These are phyloP conservation scores for Dinomys branickii DNA, from an alignment of 2,113 vertebrate species.

Conservation along the genomic window DNA sequence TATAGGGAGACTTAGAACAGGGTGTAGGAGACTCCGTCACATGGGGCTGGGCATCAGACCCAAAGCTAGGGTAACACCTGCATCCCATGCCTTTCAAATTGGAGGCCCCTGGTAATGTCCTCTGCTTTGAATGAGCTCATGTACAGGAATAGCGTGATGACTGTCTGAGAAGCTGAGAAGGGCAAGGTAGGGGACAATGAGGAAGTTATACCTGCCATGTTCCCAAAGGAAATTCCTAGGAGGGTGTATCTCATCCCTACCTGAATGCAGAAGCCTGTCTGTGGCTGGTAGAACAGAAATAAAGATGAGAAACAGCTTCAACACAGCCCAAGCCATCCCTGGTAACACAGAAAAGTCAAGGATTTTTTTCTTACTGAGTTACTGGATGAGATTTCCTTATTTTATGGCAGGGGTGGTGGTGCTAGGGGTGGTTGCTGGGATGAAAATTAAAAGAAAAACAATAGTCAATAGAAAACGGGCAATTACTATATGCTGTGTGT, in stretches of 20 bases:
- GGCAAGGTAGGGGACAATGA: neutral
- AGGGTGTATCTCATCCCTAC: neutral
- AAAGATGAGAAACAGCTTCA: neutral
- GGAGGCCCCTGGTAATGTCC: neutral
- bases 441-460: neutral
- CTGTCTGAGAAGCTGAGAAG: neutral
- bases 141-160: neutral
- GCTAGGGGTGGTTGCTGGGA: neutral
- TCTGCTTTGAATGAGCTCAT: neutral
- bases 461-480: neutral
- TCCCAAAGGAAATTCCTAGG: neutral
- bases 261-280: neutral
- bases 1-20: neutral
- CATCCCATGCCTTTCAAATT: neutral
- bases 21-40: fast-evolving
- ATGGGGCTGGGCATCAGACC: neutral
- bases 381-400: neutral
- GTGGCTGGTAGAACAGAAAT: neutral
- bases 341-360: neutral
- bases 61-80: neutral
- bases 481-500: neutral
- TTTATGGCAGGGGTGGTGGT: neutral
- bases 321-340: neutral
- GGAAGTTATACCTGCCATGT: neutral
- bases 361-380: neutral